These are phyloP conservation scores for Conops quadrifasciatus DNA, from an alignment of 2,888 invertebrate genomes.

Conservation along the genomic window DNA sequence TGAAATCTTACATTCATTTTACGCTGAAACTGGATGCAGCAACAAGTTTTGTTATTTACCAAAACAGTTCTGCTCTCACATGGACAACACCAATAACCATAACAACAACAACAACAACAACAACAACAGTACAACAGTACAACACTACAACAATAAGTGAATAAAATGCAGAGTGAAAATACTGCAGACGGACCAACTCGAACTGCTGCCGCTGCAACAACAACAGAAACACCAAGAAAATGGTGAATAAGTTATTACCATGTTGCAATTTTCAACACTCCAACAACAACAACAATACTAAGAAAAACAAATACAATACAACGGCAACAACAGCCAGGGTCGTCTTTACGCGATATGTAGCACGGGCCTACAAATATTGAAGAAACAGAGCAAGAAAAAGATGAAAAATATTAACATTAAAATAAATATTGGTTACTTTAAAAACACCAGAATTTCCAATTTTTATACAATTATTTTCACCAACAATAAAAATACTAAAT, in stretches of 20 bases:
- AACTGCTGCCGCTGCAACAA: slow-evolving; percentile 17
- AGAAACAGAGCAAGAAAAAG: too few relatives aligned
- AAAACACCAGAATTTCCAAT: too few relatives aligned
- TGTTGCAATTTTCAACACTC: slow-evolving; percentile 33
- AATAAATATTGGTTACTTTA: too few relatives aligned
- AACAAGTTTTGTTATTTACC: slow-evolving; percentile 18
- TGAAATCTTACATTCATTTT: slow-evolving; percentile 11
- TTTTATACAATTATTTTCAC: too few relatives aligned
- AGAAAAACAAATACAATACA: background rate
- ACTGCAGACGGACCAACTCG: slow-evolving; percentile 22
- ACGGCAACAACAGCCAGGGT: background rate
- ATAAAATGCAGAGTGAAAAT: slow-evolving; percentile 29
- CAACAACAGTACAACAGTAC: background rate
- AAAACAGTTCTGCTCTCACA: background rate
- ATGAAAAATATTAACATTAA: too few relatives aligned
- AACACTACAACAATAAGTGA: background rate
- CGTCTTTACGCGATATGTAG: too few relatives aligned
- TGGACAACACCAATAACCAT: background rate
- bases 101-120: slow-evolving; percentile 26
- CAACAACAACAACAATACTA: slow-evolving; percentile 3
- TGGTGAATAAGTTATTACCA: slow-evolving; percentile 17
- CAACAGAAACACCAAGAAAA: slow-evolving; percentile 13
- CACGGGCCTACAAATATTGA: too few relatives aligned
- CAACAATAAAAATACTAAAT: too few relatives aligned
- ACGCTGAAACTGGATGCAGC: slow-evolving; percentile 47